Conservation (phyloP, 2,888 invertebrate genomes). For the Cephus rjabovi region DNA sequence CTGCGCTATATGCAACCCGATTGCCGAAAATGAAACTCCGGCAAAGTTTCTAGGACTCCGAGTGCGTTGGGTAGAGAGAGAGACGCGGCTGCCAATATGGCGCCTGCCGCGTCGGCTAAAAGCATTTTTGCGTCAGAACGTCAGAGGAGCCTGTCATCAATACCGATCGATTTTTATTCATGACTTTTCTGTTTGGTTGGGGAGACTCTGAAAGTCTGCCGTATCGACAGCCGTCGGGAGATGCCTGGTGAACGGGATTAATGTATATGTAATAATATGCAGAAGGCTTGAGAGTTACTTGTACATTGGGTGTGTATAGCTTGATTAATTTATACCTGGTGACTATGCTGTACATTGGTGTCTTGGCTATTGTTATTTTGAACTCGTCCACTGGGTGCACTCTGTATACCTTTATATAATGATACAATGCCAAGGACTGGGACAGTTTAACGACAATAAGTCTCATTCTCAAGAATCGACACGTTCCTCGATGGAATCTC, state of each 20-base stretch:
- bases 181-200: constrained; percentile 40
- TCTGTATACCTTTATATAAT: neutral
- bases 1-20: neutral
- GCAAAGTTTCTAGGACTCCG: neutral
- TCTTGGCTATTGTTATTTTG: neutral
- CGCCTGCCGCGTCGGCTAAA: constrained; percentile 59
- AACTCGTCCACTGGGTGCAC: neutral
- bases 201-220: neutral
- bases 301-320: neutral
- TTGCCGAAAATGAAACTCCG: neutral
- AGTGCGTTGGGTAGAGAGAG: neutral
- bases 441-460: neutral
- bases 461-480: neutral
- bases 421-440: neutral
- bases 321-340: neutral
- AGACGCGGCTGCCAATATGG: neutral
- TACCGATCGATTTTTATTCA: constrained; percentile 60
- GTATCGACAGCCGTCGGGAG: neutral
- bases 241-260: neutral
- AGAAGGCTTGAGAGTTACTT: neutral
- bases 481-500: neutral
- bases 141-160: constrained; percentile 55
- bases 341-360: neutral
- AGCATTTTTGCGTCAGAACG: constrained; percentile 64
- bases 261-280: neutral